Base-by-base conservation (phyloP, 23 tunicate genomes). In the Botrylloides violaceus region DNA sequence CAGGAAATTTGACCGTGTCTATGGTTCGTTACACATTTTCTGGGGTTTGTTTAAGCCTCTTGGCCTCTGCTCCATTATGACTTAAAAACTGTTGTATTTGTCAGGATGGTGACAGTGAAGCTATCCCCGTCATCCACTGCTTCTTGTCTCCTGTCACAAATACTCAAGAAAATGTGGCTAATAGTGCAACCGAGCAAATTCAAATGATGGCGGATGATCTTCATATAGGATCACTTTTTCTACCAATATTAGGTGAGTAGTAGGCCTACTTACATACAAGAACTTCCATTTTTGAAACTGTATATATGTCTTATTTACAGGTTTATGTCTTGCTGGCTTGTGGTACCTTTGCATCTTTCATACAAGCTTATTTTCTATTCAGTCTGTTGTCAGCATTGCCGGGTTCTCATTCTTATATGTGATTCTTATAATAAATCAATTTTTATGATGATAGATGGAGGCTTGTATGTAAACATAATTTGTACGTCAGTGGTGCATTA, bases 281-380 rank as follows among this genome's bases (percentile, higher is more conserved):
- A 12, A 47, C 12, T 47, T 12, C 55, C 55, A 18, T 47, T 47
- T 4, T 12, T 63, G 26, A 4, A 12, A 63, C 19, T 63, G 4
- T 63, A 63, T 63, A 15, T 28, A 25, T 63, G 4, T 63, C 64
- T 7, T 5, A 21, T 23, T 59, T 22, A 21, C 76, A 75, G 87
- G 80, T 31, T 35, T 65, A 20, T n/a, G 70, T n/a, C 73, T 83
- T 18, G 36, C 49, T 2, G 12, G 75, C 18, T 66, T 83, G 9
- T 83, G 90, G 90, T 83, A 83, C 65, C 74, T 83, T 23, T 83
- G 90, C 81, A 71, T 83, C 6, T 77, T 58, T 38, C 76, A 83
- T 49, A 83, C 90, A 25, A 59, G 65, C 34, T 49, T 83, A 20
- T 83, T 83, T 50, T 77, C 82, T 29, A 76, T 83, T 7, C 90